A percentile compares a stretch with the other conserved stretches of the same genome.
Evolutionary conservation across 2,888 invertebrate genomes (phyloP).

Genomic region (Conistra vaccinii): DNA sequence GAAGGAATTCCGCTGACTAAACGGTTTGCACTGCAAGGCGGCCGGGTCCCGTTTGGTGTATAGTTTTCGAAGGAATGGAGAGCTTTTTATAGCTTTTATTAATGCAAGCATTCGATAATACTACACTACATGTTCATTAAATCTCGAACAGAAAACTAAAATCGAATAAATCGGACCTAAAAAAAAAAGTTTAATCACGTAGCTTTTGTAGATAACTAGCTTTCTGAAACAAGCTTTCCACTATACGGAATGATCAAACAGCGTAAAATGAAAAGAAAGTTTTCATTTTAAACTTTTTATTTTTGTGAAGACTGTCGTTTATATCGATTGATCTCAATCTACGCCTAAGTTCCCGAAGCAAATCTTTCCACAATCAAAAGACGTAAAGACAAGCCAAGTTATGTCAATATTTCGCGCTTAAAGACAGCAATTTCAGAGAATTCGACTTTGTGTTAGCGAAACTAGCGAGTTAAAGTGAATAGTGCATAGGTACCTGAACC

Average conservation of each 20-base stretch:
- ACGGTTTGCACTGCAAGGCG: not conserved
- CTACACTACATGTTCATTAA: not conserved
- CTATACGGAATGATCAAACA: not conserved
- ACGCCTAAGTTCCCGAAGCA: not conserved
- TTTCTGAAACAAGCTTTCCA: slow-evolving; percentile 12
- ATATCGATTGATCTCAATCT: not conserved
- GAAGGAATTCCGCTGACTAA: slow-evolving; percentile 23
- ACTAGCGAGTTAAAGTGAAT: not conserved
- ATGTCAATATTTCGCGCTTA: not conserved
- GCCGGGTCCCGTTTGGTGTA: not conserved
- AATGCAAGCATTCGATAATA: not conserved
- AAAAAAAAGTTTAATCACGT: not conserved
- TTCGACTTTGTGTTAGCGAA: not conserved
- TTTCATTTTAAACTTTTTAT: not conserved
- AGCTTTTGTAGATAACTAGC: not conserved
- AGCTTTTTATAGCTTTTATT: slow-evolving; percentile 3
- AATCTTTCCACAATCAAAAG: not conserved
- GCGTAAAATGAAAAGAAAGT: slow-evolving; percentile 3
- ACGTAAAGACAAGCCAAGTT: not conserved
- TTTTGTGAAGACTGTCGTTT: not conserved
- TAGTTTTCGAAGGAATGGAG: slow-evolving; percentile 2
- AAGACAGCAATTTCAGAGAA: not conserved
- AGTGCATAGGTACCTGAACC: not conserved
- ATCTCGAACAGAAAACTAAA: slow-evolving; percentile 7
- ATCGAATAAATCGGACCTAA: not conserved